phyloP scores from a whole-genome alignment of 64 coral and sea anemone species.

The Pocillopora damicornis region DNA sequence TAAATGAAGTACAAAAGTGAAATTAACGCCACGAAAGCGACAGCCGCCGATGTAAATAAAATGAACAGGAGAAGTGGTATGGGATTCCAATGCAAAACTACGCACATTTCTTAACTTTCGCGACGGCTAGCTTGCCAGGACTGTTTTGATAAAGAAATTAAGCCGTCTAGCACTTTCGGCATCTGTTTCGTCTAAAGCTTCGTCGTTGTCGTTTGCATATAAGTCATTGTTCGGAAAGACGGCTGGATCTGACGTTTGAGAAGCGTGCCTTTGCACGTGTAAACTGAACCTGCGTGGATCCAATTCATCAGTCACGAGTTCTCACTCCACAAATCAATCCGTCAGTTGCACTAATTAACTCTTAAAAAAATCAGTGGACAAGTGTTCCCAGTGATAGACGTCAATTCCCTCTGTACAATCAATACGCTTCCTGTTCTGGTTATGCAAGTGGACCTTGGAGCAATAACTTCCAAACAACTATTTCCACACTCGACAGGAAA shows the following conservation, averaged over 20 bases:
- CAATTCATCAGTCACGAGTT: conserved; percentile 2
- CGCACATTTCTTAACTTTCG: conserved; percentile 33
- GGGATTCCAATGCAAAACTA: conserved; percentile 61
- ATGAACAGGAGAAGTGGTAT: conserved; percentile 54
- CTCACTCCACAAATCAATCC: background rate
- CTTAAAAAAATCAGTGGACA: background rate
- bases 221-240: background rate
- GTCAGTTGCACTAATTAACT: background rate
- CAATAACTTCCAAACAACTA: background rate
- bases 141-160: background rate
- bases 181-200: background rate
- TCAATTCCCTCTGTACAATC: background rate
- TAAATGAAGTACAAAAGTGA: conserved; percentile 41
- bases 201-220: background rate
- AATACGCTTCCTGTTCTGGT: background rate
- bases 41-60: conserved; percentile 49
- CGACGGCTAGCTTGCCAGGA: background rate
- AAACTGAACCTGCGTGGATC: background rate
- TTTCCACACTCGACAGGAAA: background rate
- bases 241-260: no score
- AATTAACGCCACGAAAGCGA: conserved; percentile 14
- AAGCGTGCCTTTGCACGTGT: background rate
- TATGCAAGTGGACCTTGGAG: background rate
- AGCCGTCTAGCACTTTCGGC: background rate
- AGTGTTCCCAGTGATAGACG: background rate